Evolutionary conservation across 2,797 vertebrate genomes (phyloP).

Genomic region (Acropternis orthonyx): DNA sequence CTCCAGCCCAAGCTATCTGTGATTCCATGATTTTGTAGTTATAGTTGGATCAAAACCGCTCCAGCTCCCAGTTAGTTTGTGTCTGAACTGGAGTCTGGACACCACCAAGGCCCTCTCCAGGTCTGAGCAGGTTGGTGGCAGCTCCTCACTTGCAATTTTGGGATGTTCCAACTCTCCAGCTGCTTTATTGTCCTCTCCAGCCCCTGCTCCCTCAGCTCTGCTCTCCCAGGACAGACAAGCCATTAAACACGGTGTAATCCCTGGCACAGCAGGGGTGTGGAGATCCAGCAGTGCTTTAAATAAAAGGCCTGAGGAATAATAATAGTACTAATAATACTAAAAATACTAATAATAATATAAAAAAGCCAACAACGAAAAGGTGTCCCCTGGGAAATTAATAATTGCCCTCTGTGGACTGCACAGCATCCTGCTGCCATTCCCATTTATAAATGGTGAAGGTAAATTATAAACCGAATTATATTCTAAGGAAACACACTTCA

Average conservation of each 20-base stretch:
- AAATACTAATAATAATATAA: not conserved
- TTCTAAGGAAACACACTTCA: not conserved
- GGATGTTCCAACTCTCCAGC: not conserved
- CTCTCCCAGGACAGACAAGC: not conserved
- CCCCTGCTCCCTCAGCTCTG: not conserved
- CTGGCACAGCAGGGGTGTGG: not conserved
- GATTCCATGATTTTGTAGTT: too few species aligned
- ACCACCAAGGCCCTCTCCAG: not conserved
- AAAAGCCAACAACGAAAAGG: not conserved
- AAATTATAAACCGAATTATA: not conserved
- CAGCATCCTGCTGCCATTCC: slow-evolving; percentile 31
- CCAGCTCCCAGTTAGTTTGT: too few species aligned
- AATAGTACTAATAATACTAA: not conserved
- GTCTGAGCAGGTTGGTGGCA: not conserved
- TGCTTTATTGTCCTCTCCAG: not conserved
- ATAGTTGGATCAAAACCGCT: too few species aligned
- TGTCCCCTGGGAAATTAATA: slow-evolving; percentile 11
- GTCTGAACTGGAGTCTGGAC: too few species aligned
- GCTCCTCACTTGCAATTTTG: not conserved
- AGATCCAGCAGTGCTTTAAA: slow-evolving; percentile 3
- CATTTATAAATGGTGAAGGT: not conserved
- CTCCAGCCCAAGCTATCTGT: too few species aligned
- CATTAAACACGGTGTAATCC: not conserved
- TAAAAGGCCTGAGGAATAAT: not conserved
- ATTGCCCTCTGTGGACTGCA: not conserved